Evolutionary conservation across 2,888 invertebrate genomes (phyloP), one percentile per base, ranked within the genome.

Genomic region (Endomychus coccineus): DNA sequence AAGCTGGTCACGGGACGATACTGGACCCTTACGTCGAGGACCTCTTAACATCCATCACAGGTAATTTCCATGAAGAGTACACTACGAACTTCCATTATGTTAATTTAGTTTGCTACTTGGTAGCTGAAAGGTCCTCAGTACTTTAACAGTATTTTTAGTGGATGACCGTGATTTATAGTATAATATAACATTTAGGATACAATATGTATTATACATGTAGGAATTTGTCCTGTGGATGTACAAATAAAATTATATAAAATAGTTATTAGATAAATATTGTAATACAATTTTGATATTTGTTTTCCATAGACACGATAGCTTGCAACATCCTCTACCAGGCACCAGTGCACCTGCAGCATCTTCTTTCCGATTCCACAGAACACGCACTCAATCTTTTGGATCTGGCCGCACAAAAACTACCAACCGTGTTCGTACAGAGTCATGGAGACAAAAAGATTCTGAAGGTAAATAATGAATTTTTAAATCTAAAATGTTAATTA

Each of bases 381-480:
- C 52, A 42, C 62, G 65, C 38, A 61, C 64, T 25, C 60, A 64
- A 33, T 66, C 65, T 7, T 61, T 64, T 42, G 60, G 63, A 41
- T 65, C 66, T 10, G 63, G 62, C 10, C 61, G 64, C 34, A 48
- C 55, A 32, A 58, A 54, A 35, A 43, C 42, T 34, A 45, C 46
- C 33, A 42, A 47, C n/a, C 56, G 59, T 16, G 30, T 47, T 12
- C 54, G 55, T 25, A 57, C 52, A 36, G 63, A 64, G 43, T 61
- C 60, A 10, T 64, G 64, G 64, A 56, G 63, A 49, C 58, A 61
- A 42, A 56, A 57, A 43, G 56, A 59, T 19, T 34, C 42, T 19
- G 53, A 52, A 22, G 49, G 52, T 45, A 34, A 16, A 15, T n/a
- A n/a, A 15, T 29, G 16, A 10, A 9, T 9, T n/a, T n/a, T n/a